phyloP scores from a whole-genome alignment of 2,888 invertebrate genomes.

The Achlya flavicornis region DNA sequence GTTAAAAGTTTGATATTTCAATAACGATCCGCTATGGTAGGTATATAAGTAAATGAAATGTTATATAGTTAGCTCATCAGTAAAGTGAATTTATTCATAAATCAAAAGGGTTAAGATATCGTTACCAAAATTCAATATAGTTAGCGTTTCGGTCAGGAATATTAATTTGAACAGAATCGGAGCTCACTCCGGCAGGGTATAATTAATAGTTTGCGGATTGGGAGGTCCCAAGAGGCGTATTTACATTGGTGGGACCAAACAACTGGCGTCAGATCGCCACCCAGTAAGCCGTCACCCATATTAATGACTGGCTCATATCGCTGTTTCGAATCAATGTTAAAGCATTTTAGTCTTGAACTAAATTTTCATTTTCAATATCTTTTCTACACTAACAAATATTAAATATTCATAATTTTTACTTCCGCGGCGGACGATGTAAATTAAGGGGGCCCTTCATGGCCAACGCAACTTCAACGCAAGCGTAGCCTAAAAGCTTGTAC shows the following conservation, averaged over 20 bases:
- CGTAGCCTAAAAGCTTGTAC: no score
- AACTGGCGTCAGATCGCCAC: neutral
- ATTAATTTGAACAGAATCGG: neutral
- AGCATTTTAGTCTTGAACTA: neutral
- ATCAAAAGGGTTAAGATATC: slow-evolving; percentile 2
- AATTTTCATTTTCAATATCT: neutral
- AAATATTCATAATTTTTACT: neutral
- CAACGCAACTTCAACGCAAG: no score
- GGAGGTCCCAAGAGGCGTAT: neutral
- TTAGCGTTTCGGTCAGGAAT: neutral
- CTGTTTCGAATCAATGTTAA: neutral
- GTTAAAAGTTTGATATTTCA: no score
- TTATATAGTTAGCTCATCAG: neutral
- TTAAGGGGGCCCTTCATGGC: no score
- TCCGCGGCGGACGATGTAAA: neutral
- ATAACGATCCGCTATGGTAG: no score
- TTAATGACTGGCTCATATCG: neutral
- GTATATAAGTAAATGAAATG: neutral
- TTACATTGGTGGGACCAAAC: neutral
- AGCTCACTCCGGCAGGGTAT: neutral
- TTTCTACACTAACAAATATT: neutral
- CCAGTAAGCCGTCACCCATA: neutral
- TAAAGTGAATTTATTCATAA: neutral
- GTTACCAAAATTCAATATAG: neutral
- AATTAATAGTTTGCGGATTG: slow-evolving; percentile 6